phyloP scores from a whole-genome alignment of 2,113 vertebrate species.

The Oryzias curvinotus region DNA sequence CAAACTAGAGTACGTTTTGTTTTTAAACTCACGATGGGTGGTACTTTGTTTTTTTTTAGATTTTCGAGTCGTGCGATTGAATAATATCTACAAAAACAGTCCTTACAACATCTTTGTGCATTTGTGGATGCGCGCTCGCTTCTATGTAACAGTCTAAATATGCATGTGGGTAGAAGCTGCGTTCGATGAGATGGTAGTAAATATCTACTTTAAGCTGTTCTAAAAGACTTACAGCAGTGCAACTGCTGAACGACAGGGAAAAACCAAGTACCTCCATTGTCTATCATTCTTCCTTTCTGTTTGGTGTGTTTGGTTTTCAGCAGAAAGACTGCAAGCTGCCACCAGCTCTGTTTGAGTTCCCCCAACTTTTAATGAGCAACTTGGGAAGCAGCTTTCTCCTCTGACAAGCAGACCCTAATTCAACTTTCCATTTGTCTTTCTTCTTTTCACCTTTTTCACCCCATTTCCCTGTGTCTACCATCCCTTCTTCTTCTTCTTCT shows the following conservation, averaged over 20 bases:
- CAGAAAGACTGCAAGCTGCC: slow-evolving; percentile 67
- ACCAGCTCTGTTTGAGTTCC: slow-evolving; percentile 71
- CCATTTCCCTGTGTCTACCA: slow-evolving; percentile 1
- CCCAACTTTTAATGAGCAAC: slow-evolving; percentile 71
- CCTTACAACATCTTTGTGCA: not conserved
- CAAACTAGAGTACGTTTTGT: not conserved
- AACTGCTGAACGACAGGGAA: slow-evolving; percentile 68
- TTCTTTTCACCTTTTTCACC: slow-evolving; percentile 27
- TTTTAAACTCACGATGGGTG: too few species aligned
- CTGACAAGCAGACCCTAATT: slow-evolving; percentile 44
- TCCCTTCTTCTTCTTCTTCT: not conserved
- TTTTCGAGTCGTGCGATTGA: not conserved
- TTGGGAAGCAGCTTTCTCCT: slow-evolving; percentile 42
- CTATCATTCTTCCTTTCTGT: slow-evolving; percentile 57
- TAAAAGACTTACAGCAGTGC: slow-evolving; percentile 61
- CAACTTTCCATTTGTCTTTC: slow-evolving; percentile 28
- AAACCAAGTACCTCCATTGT: slow-evolving; percentile 61
- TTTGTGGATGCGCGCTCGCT: not conserved
- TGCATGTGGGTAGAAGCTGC: slow-evolving; percentile 52
- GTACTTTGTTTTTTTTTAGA: not conserved
- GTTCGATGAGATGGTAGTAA: slow-evolving; percentile 38
- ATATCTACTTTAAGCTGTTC: slow-evolving; percentile 52
- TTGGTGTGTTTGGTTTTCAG: slow-evolving; percentile 65
- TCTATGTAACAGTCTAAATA: slow-evolving; percentile 8
- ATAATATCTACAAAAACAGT: not conserved